Base-by-base conservation (phyloP, 2,113 vertebrate genomes). In the Scatophagus argus region DNA sequence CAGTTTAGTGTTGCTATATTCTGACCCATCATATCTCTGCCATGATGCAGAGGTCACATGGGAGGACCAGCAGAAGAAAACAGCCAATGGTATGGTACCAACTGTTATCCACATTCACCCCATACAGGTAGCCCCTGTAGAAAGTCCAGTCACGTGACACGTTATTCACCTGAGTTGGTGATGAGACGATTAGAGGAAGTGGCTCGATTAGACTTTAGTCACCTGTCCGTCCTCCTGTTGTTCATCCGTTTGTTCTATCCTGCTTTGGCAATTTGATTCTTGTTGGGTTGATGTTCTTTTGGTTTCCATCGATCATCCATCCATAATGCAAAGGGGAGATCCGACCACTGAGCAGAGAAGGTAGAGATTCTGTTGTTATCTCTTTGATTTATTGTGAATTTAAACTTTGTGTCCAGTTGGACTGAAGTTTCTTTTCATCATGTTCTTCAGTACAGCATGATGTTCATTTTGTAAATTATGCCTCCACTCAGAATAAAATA, bases 21-120 rank as follows among this genome's bases (percentile, higher is more conserved):
- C 65, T 81, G 77, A 88, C 55, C 69, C 65, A 62, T 84, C 25
- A 25, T 31, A 14, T 85, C 25, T 87, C 92, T 94, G 84, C 49
- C 93, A 90, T 92, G 70, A 85, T 84, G 90, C 94, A 99, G 98
- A 99, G 95, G 97, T 99, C 91, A 98, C 96, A 92, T 99, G 98
- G 97, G 95, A 97, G 91, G 98, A 99, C 95, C 96, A 97, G 91
- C 96, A 96, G 95, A 95, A 91, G 95, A 96, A 95, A 94, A 52
- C 84, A 60, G 91, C 94, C 92, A 95, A 96, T 95, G 96, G 96
- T 97, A 96, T 90, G 91, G 32, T 95, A 93, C 86, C 84, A 92
- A 89, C 92, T 94, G 93, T 92, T 91, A 95, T 93, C 93, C 91
- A 81, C 86, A 84, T 84, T 93, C 95, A 94, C 93, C 90, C 86